phyloP scores from a whole-genome alignment of 1,140 invertebrate genomes.

The Tetraneura akinire region DNA sequence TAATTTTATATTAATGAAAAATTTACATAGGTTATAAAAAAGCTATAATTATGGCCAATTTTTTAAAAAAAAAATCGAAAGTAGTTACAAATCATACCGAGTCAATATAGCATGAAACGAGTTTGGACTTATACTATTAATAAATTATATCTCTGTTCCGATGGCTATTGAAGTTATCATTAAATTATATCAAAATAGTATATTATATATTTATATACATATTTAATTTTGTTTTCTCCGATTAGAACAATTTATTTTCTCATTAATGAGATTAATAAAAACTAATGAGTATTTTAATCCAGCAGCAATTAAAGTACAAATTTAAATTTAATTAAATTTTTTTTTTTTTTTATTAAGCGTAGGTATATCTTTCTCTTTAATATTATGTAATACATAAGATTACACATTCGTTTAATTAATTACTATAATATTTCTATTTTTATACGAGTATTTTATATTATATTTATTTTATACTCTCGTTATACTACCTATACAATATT shows the following conservation, averaged over 20 bases:
- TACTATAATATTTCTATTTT: too few relatives aligned
- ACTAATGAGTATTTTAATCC: background rate
- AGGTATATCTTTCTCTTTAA: background rate
- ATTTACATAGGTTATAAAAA: background rate
- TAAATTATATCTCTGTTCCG: background rate
- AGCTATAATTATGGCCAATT: background rate
- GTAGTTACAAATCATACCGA: conserved; percentile 31
- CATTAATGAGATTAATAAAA: background rate
- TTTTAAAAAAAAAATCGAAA: background rate
- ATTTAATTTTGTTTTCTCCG: background rate
- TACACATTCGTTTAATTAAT: too few relatives aligned
- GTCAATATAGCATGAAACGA: too few relatives aligned
- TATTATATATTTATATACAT: background rate
- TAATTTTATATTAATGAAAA: conserved; percentile 13
- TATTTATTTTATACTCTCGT: too few relatives aligned
- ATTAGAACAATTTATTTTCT: background rate
- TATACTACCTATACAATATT: too few relatives aligned
- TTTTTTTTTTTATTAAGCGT: too few relatives aligned
- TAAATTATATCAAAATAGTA: too few relatives aligned
- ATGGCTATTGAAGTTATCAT: background rate
- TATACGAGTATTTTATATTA: too few relatives aligned
- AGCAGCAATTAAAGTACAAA: too few relatives aligned
- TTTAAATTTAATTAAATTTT: too few relatives aligned
- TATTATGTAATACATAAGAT: too few relatives aligned
- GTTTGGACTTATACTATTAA: background rate